A percentile compares a stretch with the other conserved stretches of the same genome.
Evolutionary conservation across 2,888 invertebrate genomes (phyloP).

Genomic region (Torymus texanus): DNA sequence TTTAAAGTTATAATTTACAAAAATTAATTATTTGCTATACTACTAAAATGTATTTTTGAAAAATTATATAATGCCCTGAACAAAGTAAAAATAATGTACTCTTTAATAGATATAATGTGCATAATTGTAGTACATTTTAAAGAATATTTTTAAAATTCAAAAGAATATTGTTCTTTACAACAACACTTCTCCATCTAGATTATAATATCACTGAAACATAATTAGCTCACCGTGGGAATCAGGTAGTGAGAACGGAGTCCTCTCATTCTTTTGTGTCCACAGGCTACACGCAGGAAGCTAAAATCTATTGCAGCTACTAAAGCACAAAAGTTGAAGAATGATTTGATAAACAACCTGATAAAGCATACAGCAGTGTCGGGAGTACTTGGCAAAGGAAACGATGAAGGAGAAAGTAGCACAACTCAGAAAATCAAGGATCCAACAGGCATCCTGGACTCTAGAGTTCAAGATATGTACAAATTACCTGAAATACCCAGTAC

Average conservation of each 20-base stretch:
- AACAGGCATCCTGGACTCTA: constrained; percentile 17
- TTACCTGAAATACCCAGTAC: constrained; percentile 76
- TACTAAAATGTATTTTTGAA: no score
- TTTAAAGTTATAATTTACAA: no score
- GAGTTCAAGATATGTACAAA: constrained; percentile 78
- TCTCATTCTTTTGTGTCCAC: constrained; percentile 65
- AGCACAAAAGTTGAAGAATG: constrained; percentile 81
- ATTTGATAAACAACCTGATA: constrained; percentile 85
- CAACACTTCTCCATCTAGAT: constrained; percentile 66
- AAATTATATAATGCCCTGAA: neutral
- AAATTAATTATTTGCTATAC: no score
- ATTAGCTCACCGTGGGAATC: constrained; percentile 69
- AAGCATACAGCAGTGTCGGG: constrained; percentile 87
- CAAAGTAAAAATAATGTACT: neutral
- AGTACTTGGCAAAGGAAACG: constrained; percentile 76
- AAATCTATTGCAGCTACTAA: constrained; percentile 78
- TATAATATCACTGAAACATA: constrained; percentile 67
- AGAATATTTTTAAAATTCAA: constrained; percentile 20
- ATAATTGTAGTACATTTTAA: no score
- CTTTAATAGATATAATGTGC: no score
- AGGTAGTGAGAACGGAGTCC: constrained; percentile 69
- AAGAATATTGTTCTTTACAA: constrained; percentile 50
- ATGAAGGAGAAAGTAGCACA: constrained; percentile 73
- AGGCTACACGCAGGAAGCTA: constrained; percentile 86
- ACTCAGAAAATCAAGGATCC: constrained; percentile 57